Evolutionary conservation across 2,888 invertebrate species (phyloP).

Genomic region (Clistopyga incitator): DNA sequence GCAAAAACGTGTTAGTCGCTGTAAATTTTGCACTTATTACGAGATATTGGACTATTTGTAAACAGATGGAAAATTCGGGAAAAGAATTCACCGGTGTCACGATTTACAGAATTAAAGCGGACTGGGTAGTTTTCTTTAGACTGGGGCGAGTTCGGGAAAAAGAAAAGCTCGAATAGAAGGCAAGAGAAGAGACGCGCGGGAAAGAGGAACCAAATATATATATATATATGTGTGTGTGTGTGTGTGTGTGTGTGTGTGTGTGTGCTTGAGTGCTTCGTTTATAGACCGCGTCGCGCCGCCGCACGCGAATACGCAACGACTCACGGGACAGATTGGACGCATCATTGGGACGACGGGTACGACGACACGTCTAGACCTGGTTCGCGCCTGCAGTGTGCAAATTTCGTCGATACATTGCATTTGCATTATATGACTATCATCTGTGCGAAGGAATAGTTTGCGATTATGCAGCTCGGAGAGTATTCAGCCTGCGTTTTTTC

Average conservation of each 20-base stretch:
- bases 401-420: constrained; percentile 53
- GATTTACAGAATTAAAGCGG: not conserved
- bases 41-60: too few species aligned
- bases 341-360: constrained; percentile 60
- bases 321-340: constrained; percentile 65
- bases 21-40: too few species aligned
- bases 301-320: constrained; percentile 55
- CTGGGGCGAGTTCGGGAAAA: not conserved
- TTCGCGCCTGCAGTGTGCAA: constrained; percentile 46
- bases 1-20: too few species aligned
- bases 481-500: not conserved
- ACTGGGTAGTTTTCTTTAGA: not conserved
- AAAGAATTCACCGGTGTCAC: not conserved
- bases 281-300: constrained; percentile 59
- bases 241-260: constrained; percentile 43
- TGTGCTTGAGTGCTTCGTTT: constrained; percentile 62
- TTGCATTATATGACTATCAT: not conserved
- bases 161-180: not conserved
- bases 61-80: not conserved
- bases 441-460: not conserved
- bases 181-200: not conserved
- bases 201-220: constrained; percentile 20
- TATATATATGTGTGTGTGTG: not conserved
- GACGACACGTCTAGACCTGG: constrained; percentile 66
- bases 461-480: not conserved